These are phyloP conservation scores for Acheta domesticus DNA, from an alignment of 2,888 invertebrate species.

Conservation along the genomic window DNA sequence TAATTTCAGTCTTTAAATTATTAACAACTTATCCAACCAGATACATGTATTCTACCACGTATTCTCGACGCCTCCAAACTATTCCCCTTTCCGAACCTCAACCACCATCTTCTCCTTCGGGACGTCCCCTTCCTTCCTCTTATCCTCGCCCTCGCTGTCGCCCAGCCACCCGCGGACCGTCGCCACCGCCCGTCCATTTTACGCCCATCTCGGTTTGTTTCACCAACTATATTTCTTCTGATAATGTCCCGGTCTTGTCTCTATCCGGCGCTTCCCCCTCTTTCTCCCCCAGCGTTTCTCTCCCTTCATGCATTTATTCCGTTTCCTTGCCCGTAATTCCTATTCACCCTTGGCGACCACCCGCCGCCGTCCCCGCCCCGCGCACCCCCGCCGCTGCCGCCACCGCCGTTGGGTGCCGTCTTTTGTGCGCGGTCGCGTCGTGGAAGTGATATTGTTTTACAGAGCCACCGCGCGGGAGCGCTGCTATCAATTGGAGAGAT, in stretches of 20 bases:
- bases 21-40: no score
- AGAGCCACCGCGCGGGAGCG: background rate
- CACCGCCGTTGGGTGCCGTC: background rate
- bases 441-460: slow-evolving; percentile 18
- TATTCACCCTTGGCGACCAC: background rate
- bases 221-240: slow-evolving; percentile 1
- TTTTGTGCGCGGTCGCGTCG: background rate
- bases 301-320: slow-evolving; percentile 18
- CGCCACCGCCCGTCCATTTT: background rate
- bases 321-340: background rate
- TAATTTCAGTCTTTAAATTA: no score
- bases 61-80: no score
- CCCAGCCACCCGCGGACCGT: no score
- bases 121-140: no score
- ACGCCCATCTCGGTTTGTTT: slow-evolving; percentile 18
- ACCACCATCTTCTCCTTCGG: no score
- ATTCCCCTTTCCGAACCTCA: no score
- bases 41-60: no score
- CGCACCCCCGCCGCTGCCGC: no score
- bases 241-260: slow-evolving; percentile 18
- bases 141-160: no score
- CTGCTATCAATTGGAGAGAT: background rate
- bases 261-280: background rate
- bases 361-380: background rate
- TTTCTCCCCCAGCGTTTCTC: background rate